These are phyloP conservation scores for Heptranchias perlo DNA, from an alignment of 2,113 vertebrate genomes.

Conservation along the genomic window DNA sequence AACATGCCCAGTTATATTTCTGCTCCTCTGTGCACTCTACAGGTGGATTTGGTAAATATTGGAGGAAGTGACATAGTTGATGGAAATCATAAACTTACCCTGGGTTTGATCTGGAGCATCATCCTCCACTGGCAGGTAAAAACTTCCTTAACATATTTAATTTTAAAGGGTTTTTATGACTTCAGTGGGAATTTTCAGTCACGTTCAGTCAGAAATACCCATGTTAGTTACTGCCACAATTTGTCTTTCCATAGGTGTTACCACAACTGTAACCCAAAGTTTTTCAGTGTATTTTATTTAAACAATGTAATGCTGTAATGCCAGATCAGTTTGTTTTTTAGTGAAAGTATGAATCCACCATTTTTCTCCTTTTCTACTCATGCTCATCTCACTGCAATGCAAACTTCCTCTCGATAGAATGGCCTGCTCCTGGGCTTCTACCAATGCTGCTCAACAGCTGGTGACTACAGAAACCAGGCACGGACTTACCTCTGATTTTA, in stretches of 20 bases:
- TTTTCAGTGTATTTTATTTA: neutral
- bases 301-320: neutral
- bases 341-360: neutral
- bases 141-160: neutral
- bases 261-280: neutral
- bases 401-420: neutral
- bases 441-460: neutral
- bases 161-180: neutral
- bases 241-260: neutral
- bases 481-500: neutral
- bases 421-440: neutral
- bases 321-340: neutral
- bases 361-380: neutral
- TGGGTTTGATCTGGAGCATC: conserved; percentile 98
- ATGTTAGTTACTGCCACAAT: neutral
- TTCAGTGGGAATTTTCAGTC: neutral
- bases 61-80: conserved; percentile 94
- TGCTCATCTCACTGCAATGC: neutral
- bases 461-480: neutral
- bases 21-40: neutral
- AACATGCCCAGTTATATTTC: neutral
- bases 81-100: conserved; percentile 96
- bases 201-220: neutral
- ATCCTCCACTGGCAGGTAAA: conserved; percentile 97
- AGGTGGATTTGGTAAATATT: conserved; percentile 97